phyloP scores from a whole-genome alignment of 2,113 vertebrate species.

The Triplophysa rosa region DNA sequence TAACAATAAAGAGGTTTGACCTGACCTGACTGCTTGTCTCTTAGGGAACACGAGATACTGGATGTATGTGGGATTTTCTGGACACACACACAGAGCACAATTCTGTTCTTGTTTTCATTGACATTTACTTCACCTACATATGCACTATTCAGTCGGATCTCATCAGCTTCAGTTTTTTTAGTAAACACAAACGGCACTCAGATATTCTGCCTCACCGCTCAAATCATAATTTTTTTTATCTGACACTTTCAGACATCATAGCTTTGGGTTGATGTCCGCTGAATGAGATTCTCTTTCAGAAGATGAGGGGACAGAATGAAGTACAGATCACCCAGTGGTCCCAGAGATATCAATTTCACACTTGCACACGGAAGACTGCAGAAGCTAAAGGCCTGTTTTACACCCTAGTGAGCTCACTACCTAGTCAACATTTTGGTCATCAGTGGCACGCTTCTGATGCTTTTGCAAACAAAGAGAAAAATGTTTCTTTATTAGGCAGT shows the following conservation, averaged over 20 bases:
- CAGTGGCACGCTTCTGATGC: neutral
- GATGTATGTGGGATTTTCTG: too few relatives aligned
- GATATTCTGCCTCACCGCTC: neutral
- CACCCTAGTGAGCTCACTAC: neutral
- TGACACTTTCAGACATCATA: neutral
- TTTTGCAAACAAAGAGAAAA: too few relatives aligned
- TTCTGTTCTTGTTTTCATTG: neutral
- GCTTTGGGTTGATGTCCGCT: neutral
- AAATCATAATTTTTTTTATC: too few relatives aligned
- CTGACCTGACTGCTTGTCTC: too few relatives aligned
- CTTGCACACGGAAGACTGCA: neutral
- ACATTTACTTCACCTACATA: constrained; percentile 32
- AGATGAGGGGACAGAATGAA: neutral
- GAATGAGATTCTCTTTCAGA: neutral
- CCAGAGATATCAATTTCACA: neutral
- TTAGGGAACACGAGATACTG: too few relatives aligned
- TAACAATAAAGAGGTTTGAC: neutral
- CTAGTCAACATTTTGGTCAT: neutral
- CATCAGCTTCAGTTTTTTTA: constrained; percentile 17
- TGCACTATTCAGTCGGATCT: neutral
- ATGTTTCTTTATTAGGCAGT: too few relatives aligned
- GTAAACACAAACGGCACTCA: constrained; percentile 6
- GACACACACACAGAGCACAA: neutral
- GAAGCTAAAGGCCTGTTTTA: neutral
- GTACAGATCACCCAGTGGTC: constrained; percentile 2